These are phyloP conservation scores for Ameiurus melas DNA, from an alignment of 2,113 vertebrate genomes.

Conservation along the genomic window DNA sequence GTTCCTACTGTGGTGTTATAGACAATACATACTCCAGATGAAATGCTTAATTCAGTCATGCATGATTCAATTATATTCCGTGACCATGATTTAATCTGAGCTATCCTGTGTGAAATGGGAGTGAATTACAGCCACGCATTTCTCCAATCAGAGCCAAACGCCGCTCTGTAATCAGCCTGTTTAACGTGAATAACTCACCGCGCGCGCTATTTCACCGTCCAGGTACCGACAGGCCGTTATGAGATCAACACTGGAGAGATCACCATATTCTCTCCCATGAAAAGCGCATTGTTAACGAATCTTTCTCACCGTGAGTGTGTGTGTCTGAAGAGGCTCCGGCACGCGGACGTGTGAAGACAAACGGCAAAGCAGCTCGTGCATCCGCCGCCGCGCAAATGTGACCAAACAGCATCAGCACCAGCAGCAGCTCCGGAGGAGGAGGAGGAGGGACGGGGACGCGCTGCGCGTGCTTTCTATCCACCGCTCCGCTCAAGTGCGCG, in stretches of 20 bases:
- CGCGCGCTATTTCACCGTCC: constrained; percentile 1
- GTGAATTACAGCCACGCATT: neutral
- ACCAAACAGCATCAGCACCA: constrained; percentile 27
- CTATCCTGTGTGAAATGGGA: too few species aligned
- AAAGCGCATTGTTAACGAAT: neutral
- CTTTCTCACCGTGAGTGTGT: neutral
- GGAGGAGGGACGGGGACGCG: neutral
- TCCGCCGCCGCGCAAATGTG: constrained; percentile 18
- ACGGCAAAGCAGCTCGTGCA: constrained; percentile 27
- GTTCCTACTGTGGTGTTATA: neutral
- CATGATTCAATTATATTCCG: neutral
- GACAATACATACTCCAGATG: neutral
- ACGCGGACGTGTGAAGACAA: neutral
- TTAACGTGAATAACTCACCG: constrained; percentile 4
- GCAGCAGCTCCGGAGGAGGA: neutral
- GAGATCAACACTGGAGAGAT: neutral
- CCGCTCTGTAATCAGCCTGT: neutral
- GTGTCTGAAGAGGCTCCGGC: neutral
- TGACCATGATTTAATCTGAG: neutral
- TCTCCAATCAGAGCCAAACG: neutral
- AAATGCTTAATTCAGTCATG: neutral
- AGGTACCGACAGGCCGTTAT: constrained; percentile 17
- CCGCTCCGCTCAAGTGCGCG: neutral
- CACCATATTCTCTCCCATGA: neutral
- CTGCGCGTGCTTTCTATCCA: neutral